Evolutionary conservation across 2,888 invertebrate species (phyloP), one percentile per base, ranked within the genome.

Genomic region (Syritta pipiens): DNA sequence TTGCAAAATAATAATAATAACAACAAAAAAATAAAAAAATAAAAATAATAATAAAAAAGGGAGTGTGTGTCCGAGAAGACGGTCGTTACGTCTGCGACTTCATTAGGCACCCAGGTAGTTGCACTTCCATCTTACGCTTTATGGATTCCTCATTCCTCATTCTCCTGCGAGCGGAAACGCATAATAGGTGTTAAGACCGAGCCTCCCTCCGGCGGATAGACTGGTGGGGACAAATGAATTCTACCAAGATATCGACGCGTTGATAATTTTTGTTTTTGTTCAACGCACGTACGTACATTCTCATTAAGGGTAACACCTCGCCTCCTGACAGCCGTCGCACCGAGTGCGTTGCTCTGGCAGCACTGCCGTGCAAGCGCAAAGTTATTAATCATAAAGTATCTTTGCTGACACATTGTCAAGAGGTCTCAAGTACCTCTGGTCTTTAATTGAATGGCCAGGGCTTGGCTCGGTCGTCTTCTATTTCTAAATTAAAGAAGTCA

Each of bases 341-440:
- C 28, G 48, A 14, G 28, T 53, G 26, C 35, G 20, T 22, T 14
- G 17, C n/a, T 10, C 1, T n/a, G 9, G 32, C 22, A 1, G 9
- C 57, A 7, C 20, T 35, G 53, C 53, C 22, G 17, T 28, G 20
- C 28, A 22, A 59, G 57, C 7, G 53, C 46, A 28, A 60, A 72
- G 77, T 74, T 72, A 79, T 79, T 79, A 67, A 79, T 79, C 79
- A 79, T 79, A 79, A 79, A 79, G 67, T 62, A 74, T 79, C 79
- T 55, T 62, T 74, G 49, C 55, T 62, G 74, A 74, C 74, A 62
- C 40, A 42, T 74, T 79, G 79, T 68, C 44, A 74, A 63, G 49
- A n/a, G 62, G 48, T 67, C 42, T 59, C 55, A 72, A 60, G 65
- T 67, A 49, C 48, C 35, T n/a, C n/a, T n/a, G n/a, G n/a, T n/a